Evolutionary conservation across 2,113 vertebrate species (phyloP), one percentile per base, ranked within the genome.

Genomic region (Passerina amoena): DNA sequence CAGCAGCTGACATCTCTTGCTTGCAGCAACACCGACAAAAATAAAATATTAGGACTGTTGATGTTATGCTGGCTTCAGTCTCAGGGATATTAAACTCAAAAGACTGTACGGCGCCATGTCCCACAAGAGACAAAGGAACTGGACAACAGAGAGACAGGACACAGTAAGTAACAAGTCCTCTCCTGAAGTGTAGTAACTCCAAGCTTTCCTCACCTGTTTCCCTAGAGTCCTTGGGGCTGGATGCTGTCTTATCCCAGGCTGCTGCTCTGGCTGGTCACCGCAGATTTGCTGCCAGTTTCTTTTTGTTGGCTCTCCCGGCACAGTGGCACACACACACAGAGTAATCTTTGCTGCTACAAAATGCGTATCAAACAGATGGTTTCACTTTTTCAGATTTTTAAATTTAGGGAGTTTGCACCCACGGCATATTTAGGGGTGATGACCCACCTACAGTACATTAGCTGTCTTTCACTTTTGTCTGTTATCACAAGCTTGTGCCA

Each of bases 141-240:
- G 15, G 47, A 44, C 61, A 60, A n/a, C 31, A 50, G 31, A 90
- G 21, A 66, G 30, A 35, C 48, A 47, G 28, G 53, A 57, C 40
- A 66, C 30, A 91, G 27, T 3, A 14, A 47, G 38, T 54, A 59
- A 70, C 14, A 37, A 71, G 8, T 37, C 18, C n/a, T 90, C n/a
- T 90, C 50, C 57, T 65, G 17, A 79, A 71, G 20, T 23, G 53
- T 47, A 75, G 9, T 51, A 28, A 40, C 10, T 59, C 14, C 18
- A 79, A 22, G 28, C 14, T 64, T 40, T 83, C 25, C 50, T 60
- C 1, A 2, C 33, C 48, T 59, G 15, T n/a, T 81, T 77, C 35
- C 51, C 31, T 2, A 1, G 7, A 31, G n/a, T 56, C 33, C 33
- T 51, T 0, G 0, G 40, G 23, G 33, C 30, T 60, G 51, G 47